A percentile compares a stretch with the other conserved stretches of the same genome.
These are phyloP conservation scores for Scarus forsteni DNA, from an alignment of 2,797 vertebrate genomes.

Conservation along the genomic window DNA sequence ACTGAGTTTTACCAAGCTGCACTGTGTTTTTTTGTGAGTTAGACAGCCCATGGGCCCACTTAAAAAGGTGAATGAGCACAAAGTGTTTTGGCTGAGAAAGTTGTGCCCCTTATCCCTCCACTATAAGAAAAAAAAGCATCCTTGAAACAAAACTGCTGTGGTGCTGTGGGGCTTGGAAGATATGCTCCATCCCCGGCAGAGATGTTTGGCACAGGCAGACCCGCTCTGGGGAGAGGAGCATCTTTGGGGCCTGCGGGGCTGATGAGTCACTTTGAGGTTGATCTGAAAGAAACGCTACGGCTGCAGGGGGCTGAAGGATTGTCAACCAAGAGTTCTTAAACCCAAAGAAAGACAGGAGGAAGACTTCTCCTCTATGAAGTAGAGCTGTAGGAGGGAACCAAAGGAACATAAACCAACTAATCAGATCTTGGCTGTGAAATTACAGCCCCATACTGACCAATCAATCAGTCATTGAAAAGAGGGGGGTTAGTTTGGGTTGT, in stretches of 20 bases:
- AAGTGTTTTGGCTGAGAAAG: conserved; percentile 27
- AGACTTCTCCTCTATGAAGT: conserved; percentile 38
- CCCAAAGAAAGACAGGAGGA: conserved; percentile 53
- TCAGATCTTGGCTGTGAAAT: too few species aligned
- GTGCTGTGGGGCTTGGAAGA: conserved; percentile 62
- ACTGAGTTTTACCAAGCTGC: conserved; percentile 2
- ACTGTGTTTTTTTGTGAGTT: conserved; percentile 35
- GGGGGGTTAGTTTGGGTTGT: too few species aligned
- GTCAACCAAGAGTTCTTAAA: conserved; percentile 62
- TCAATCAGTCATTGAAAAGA: too few species aligned
- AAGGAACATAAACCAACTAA: too few species aligned
- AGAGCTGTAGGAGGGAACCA: too few species aligned
- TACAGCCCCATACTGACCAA: too few species aligned
- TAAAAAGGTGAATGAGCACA: conserved; percentile 51
- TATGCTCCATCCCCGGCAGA: conserved; percentile 64
- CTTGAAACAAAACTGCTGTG: conserved; percentile 67
- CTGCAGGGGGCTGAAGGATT: conserved; percentile 71
- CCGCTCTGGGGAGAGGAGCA: conserved; percentile 55
- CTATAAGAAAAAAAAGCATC: conserved; percentile 60
- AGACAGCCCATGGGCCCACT: conserved; percentile 47
- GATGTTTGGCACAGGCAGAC: conserved; percentile 60
- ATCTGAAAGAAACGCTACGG: conserved; percentile 71
- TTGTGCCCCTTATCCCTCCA: conserved; percentile 14
- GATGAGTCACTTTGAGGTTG: conserved; percentile 79
- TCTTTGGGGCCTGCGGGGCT: conserved; percentile 52